Base-by-base conservation (phyloP, 2,797 vertebrate species). In the Synanceia verrucosa region DNA sequence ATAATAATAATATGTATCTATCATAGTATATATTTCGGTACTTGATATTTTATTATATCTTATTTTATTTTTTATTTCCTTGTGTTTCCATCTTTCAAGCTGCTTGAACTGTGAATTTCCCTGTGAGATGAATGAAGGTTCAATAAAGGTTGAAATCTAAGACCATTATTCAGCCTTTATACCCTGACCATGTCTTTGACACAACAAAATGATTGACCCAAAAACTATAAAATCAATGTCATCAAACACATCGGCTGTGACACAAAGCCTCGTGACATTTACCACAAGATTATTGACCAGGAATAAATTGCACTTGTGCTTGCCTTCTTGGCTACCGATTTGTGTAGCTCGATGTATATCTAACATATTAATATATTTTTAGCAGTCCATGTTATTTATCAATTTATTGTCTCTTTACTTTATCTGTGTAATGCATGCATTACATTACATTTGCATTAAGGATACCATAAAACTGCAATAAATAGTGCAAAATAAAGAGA, bases 241-340 rank as follows among this genome's bases (percentile, higher is more conserved):
- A 56, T 2, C 44, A 63, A 24, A 57, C 13, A 8, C 24, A 11
- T 6, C 21, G 9, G 11, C n/a, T 0, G 0, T 70, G 37, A 34
- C 12, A 34, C 29, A 23, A 6, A 26, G 44, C 2, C 1, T 21
- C 16, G 6, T 37, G 24, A 48, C 65, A 52, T 44, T 33, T 64
- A 19, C 12, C 39, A 46, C 24, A 56, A n/a, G 16, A 56, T 36
- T 70, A 79, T 12, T 51, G 70, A 65, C 9, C 24, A 41, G 19
- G 37, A 61, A 19, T 24, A 23, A 56, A 56, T 46, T 69, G 26
- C 18, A 36, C 14, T 6, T 9, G 19, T 2, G 29, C 9, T 43
- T 18, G 39, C 18, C 39, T 19, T 43, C 39, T n/a, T n/a, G 18
- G 39, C 39, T n/a, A n/a, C n/a, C n/a, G n/a, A n/a, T n/a, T n/a